phyloP scores from a whole-genome alignment of 2,113 vertebrate species.

The Pelecanus crispus region DNA sequence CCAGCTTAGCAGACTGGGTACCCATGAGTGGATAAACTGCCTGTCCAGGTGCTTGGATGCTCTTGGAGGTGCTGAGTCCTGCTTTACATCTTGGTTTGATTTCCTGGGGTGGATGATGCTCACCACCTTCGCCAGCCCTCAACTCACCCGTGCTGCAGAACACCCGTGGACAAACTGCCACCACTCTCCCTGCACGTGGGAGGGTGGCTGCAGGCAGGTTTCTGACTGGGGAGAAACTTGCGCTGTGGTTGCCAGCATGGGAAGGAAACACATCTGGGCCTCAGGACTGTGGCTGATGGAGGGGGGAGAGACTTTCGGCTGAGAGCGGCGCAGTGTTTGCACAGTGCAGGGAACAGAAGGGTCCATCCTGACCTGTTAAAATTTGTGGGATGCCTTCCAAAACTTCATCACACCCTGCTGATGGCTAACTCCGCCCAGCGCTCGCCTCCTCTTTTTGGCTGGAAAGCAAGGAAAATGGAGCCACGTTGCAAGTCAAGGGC shows the following conservation, averaged over 20 bases:
- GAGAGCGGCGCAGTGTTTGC: neutral
- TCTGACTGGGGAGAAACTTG: neutral
- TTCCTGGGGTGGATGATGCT: neutral
- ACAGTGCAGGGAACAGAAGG: neutral
- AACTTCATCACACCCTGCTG: neutral
- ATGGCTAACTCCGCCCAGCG: neutral
- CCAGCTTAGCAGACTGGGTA: neutral
- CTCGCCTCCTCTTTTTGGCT: fast-evolving
- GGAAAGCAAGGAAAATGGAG: neutral
- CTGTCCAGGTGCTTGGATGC: neutral
- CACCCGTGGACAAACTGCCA: neutral
- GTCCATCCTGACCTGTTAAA: neutral
- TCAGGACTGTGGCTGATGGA: neutral
- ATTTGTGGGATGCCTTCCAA: neutral
- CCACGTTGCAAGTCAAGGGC: fast-evolving
- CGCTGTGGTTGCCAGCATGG: fast-evolving
- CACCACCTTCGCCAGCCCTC: neutral
- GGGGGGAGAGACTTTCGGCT: neutral
- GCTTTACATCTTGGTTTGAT: neutral
- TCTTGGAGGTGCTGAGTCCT: neutral
- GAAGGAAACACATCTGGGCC: neutral
- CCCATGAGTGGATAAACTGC: neutral
- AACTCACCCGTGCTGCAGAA: neutral
- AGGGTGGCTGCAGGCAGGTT: too few relatives aligned
- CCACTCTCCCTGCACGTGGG: fast-evolving